Base-by-base conservation (phyloP, 1,140 invertebrate genomes). In the Cheumatopsyche charites region DNA sequence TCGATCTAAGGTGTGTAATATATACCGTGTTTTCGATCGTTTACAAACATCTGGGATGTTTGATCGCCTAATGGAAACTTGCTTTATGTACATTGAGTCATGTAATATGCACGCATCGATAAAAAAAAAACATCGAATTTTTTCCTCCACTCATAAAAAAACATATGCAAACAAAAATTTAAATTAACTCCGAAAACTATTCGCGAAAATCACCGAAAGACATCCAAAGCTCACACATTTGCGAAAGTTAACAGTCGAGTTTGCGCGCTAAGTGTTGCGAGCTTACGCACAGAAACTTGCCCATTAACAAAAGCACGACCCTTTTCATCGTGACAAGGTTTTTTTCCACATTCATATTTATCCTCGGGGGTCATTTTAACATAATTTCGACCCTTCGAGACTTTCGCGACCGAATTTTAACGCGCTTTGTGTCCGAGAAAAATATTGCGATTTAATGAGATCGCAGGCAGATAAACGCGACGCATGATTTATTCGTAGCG, bases 21-120 rank as follows among this genome's bases (percentile, higher is more conserved):
- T 58, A 58, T 26, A 58, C 55, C 21, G 2, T 12, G 17, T 58
- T 36, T 36, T 47, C 23, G 63, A 43, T 43, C 63, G 41, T 47
- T 25, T 25, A 66, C 63, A 66, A 43, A 42, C 63, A 47, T 62
- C 26, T 17, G 63, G 41, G 43, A 66, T 66, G 63, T 66, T 66
- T 66, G 63, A 66, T 66, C 63, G 63, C 13, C 43, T 66, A 66
- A 66, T 66, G 63, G 63, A 66, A 66, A 66, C 19, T 26, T 66
- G 17, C 36, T 65, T 23, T 42, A 47, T 43, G 13, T 47, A 47
- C 26, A 62, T 58, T 36, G 29, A 3, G 29, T 36, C 29, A 36
- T 36, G 9, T 9, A 36, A 36, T 36, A 36, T 36, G 29, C 29
- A 36, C 29, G 29, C 29, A 36, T 36, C 29, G 29, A 3, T 3